These are phyloP conservation scores for Ichneumoninae sp. DNA, from an alignment of 2,888 invertebrate genomes.

Conservation along the genomic window DNA sequence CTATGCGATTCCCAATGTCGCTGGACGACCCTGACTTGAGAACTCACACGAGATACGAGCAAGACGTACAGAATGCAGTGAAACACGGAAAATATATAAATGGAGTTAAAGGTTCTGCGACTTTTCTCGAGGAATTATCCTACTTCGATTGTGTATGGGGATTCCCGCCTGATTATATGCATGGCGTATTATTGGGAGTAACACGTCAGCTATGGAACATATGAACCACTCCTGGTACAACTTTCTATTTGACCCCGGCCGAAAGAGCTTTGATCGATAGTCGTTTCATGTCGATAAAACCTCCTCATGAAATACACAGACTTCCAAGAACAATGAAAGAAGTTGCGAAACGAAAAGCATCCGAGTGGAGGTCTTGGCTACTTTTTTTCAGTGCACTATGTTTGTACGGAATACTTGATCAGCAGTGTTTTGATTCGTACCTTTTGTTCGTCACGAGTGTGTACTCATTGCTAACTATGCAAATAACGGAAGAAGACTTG, in stretches of 20 bases:
- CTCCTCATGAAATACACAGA: slow-evolving; percentile 51
- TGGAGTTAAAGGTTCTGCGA: slow-evolving; percentile 10
- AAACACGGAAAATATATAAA: neutral
- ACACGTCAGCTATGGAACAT: slow-evolving; percentile 44
- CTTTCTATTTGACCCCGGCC: neutral
- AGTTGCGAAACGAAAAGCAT: slow-evolving; percentile 45
- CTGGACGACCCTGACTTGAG: neutral
- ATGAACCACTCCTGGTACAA: slow-evolving; percentile 37
- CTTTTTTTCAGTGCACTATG: slow-evolving; percentile 60
- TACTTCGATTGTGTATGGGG: slow-evolving; percentile 58
- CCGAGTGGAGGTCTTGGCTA: slow-evolving; percentile 63
- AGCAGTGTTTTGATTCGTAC: slow-evolving; percentile 49
- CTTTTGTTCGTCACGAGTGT: slow-evolving; percentile 47
- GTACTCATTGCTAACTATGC: slow-evolving; percentile 30
- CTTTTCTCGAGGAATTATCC: neutral
- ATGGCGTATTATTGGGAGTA: slow-evolving; percentile 49
- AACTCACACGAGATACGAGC: slow-evolving; percentile 13
- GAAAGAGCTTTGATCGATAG: neutral
- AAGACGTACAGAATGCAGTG: slow-evolving; percentile 28
- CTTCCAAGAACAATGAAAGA: slow-evolving; percentile 45
- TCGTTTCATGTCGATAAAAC: slow-evolving; percentile 51
- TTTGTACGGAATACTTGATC: slow-evolving; percentile 42
- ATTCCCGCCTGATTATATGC: slow-evolving; percentile 56
- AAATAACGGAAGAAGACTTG: slow-evolving; percentile 50
- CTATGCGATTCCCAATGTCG: slow-evolving; percentile 47